A percentile compares a stretch with the other conserved stretches of the same genome.
Evolutionary conservation across 2,797 vertebrate species (phyloP).

Genomic region (Gobio occitaniae): DNA sequence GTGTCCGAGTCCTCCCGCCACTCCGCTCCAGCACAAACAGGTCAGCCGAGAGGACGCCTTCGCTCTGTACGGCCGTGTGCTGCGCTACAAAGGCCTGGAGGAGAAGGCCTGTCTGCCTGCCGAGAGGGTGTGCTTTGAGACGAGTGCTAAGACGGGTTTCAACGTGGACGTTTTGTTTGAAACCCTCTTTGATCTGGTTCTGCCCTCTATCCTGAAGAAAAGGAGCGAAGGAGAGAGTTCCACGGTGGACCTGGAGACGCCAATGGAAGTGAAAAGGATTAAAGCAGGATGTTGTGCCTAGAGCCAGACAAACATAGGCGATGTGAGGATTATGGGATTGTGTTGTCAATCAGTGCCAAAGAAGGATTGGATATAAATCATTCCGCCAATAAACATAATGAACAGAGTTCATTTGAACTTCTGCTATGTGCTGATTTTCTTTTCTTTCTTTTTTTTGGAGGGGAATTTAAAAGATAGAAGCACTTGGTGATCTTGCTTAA

Average conservation of each 20-base stretch:
- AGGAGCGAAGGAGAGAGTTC: constrained; percentile 78
- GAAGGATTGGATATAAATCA: background rate
- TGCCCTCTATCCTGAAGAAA: constrained; percentile 87
- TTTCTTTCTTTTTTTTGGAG: background rate
- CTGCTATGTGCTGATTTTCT: background rate
- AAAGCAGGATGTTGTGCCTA: constrained; percentile 80
- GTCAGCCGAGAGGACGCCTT: constrained; percentile 85
- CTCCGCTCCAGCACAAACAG: constrained; percentile 78
- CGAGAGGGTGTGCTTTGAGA: constrained; percentile 96
- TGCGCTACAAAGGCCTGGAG: constrained; percentile 90
- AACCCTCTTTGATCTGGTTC: constrained; percentile 90
- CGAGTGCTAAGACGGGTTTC: constrained; percentile 93
- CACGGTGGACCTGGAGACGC: constrained; percentile 86
- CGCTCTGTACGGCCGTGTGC: constrained; percentile 87
- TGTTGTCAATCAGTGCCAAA: background rate
- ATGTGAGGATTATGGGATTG: background rate
- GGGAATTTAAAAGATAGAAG: background rate
- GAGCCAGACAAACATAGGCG: background rate
- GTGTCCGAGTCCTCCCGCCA: constrained; percentile 65
- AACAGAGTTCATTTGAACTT: background rate
- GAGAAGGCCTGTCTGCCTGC: constrained; percentile 85
- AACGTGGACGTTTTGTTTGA: constrained; percentile 94
- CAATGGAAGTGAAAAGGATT: constrained; percentile 68
- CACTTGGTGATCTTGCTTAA: constrained; percentile 11
- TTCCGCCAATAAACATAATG: background rate